Percentiles rank a stretch among this genome's conserved stretches.
Conservation (phyloP, 2,888 invertebrate species). For the Chironomus tentans region DNA sequence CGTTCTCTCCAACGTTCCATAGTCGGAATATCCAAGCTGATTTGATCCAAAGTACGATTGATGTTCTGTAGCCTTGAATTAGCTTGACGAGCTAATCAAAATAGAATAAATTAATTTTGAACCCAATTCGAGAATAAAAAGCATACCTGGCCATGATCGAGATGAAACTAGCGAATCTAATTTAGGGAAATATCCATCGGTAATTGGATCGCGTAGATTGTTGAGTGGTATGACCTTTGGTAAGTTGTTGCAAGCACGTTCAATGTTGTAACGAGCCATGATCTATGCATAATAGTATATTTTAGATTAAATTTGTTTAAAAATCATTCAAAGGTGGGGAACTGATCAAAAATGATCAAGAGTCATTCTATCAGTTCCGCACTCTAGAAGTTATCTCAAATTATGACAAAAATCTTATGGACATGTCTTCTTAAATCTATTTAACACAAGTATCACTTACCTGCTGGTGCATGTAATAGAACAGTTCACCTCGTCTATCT, state of each 20-base stretch:
- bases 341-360: too few species aligned
- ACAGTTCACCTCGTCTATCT: constrained; percentile 55
- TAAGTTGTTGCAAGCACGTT: constrained; percentile 64
- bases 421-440: too few species aligned
- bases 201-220: constrained; percentile 59
- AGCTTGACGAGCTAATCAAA: constrained; percentile 28
- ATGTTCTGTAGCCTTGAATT: constrained; percentile 46
- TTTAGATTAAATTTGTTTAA: too few species aligned
- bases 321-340: too few species aligned
- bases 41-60: constrained; percentile 57
- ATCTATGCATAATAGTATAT: too few species aligned
- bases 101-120: too few species aligned
- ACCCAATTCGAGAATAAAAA: constrained; percentile 36
- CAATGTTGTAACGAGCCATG: constrained; percentile 58
- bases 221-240: constrained; percentile 52
- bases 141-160: constrained; percentile 64
- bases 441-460: constrained; percentile 52
- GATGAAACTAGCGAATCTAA: constrained; percentile 68
- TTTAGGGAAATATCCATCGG: constrained; percentile 77
- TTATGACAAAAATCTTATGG: too few species aligned
- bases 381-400: too few species aligned
- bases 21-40: constrained; percentile 51
- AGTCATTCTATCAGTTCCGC: too few species aligned
- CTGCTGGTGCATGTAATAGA: constrained; percentile 59
- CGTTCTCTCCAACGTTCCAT: not conserved